Base-by-base conservation (phyloP, 2,888 invertebrate genomes). In the Lepidochitona cinerea region DNA sequence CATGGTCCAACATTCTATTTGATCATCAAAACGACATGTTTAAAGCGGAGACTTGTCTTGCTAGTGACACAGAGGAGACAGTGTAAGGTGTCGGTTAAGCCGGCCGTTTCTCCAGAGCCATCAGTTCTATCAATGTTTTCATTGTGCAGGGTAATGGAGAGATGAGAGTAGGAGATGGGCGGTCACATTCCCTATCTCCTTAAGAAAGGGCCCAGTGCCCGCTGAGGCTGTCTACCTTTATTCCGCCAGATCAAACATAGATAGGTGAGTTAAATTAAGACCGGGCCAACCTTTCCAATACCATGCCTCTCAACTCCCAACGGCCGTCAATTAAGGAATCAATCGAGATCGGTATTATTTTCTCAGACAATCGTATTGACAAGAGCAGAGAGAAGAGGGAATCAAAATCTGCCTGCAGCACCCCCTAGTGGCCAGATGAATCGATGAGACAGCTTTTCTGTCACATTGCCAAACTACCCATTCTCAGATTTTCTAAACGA, bases 321-420 rank as follows among this genome's bases (percentile, higher is more conserved):
- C 4, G 59, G 4, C 32, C 29, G 59, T 59, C 59, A 59, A 59
- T 59, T 59, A 59, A 32, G 29, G 59, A 59, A 59, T 59, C 59
- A 59, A 59, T 59, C 59, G 23, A 23, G 23, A 14, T 59, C 59
- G 29, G 29, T 59, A 29, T 59, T 59, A 59, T 59, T 59, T 59
- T 59, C 59, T 59, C 59, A 59, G 59, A 59, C 32, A 2, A 12
- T 59, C 29, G 59, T 59, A 59, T 59, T 59, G 59, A 59, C 59
- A 59, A 4, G 59, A 26, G 29, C 29, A 23, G 32, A 59, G 29
- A 14, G 59, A 59, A 32, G 59, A 59, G 29, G 26, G 26, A 59
- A 29, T 59, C 59, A 29, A 29, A 29, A 32, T 23, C 59, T 14
- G 32, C 59, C 59, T 29, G 29, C 23, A 59, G 23, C 12, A 32